Evolutionary conservation across 2,113 vertebrate genomes (phyloP).

Genomic region (Noctilio leporinus): DNA sequence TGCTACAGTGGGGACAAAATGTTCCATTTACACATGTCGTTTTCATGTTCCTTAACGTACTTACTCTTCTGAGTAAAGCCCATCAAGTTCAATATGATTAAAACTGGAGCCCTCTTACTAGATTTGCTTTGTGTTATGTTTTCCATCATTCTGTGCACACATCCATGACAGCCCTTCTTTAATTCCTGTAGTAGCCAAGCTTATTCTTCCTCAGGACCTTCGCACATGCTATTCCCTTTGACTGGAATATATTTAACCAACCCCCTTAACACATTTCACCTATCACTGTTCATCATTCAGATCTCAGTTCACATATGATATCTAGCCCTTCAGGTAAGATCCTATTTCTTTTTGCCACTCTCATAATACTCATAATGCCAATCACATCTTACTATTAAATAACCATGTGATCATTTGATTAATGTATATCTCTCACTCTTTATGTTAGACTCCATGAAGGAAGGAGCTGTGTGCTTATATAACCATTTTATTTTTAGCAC

Average conservation of each 20-base stretch:
- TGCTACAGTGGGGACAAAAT: neutral
- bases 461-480: neutral
- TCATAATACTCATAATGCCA: neutral
- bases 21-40: neutral
- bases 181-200: neutral
- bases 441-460: neutral
- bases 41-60: neutral
- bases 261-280: neutral
- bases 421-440: neutral
- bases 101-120: neutral
- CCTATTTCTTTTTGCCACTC: neutral
- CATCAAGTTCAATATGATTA: neutral
- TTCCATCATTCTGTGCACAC: neutral
- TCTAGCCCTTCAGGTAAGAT: neutral
- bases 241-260: neutral
- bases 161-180: neutral
- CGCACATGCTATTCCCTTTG: neutral
- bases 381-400: neutral
- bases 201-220: neutral
- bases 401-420: neutral
- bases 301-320: neutral
- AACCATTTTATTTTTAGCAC: neutral
- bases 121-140: neutral
- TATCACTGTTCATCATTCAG: neutral
- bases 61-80: neutral